phyloP scores from a whole-genome alignment of 2,888 invertebrate species.

The Flabesymbios commensalis region DNA sequence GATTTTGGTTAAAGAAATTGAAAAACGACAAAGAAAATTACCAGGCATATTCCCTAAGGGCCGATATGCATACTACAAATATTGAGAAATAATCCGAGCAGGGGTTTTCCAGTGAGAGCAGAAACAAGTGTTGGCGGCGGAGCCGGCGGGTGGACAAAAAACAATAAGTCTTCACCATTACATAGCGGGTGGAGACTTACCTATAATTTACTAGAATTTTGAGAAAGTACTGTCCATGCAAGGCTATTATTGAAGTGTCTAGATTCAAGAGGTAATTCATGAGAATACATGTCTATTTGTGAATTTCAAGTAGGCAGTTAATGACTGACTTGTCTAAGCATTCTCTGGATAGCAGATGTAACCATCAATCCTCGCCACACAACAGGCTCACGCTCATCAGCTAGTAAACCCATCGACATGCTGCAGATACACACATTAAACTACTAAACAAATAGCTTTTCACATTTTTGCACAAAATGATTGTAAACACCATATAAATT shows the following conservation, averaged over 20 bases:
- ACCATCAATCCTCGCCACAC: conserved; percentile 97
- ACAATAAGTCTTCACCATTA: too few species aligned
- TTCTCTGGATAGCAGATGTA: conserved; percentile 88
- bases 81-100: too few species aligned
- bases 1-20: too few species aligned
- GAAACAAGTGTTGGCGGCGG: too few species aligned
- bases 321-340: conserved; percentile 70
- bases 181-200: too few species aligned
- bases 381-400: conserved; percentile 78
- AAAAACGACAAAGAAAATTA: too few species aligned
- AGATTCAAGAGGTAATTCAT: neutral
- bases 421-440: conserved; percentile 63
- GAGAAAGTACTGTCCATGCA: neutral
- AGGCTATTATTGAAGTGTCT: neutral
- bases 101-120: too few species aligned
- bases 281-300: neutral
- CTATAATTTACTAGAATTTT: neutral
- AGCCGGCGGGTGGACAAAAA: too few species aligned
- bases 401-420: conserved; percentile 92
- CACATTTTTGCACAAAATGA: too few species aligned
- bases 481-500: too few species aligned
- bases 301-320: neutral
- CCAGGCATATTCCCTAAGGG: too few species aligned
- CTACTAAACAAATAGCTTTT: neutral
- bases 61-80: too few species aligned